Base-by-base conservation (phyloP, 1,140 invertebrate species). In the Drosophila sechellia region DNA sequence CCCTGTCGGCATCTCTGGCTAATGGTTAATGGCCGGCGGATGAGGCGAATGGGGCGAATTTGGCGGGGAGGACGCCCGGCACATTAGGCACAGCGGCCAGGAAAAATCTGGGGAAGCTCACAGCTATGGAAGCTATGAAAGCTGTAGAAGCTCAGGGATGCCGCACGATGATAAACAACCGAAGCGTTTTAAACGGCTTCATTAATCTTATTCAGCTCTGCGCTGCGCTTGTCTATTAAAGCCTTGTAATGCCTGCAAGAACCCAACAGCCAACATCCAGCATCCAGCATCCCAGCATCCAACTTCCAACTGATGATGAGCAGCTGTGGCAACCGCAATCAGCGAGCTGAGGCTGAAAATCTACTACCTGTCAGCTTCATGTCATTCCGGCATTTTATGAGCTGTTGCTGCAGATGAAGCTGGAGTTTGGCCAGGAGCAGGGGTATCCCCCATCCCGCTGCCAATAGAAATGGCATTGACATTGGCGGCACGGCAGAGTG, bases 181-280 rank as follows among this genome's bases (percentile, higher is more conserved):
- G 77, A 89, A 89, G 84, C 84, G 84, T 89, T 89, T 89, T 89
- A 89, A 89, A 89, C 84, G 84, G 84, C 84, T 89, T 89, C 84
- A 89, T 89, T 89, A 89, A 89, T 89, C 84, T 89, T 89, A 89
- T 89, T 89, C 84, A 89, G 77, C 77, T 83, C 71, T 77, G 64
- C 55, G 85, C 83, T 87, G 70, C 63, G 78, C 77, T 89, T 89
- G 84, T 84, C 85, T 89, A 90, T 89, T 89, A 90, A 89, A 79
- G 83, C 65, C 83, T 83, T 86, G 83, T 86, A 86, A 86, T 83
- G 79, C 83, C 59, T 55, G 49, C 34, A 42, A 75, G 64, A 45
- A 53, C 34, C 59, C 45, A 48, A 52, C 61, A 22, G 58, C 43
- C 53, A 43, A 48, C 52, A 20, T 1, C 27, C 27, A 31, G 0